Base-by-base conservation (phyloP, 2,113 vertebrate genomes). In the Dryoscopus gambensis region DNA sequence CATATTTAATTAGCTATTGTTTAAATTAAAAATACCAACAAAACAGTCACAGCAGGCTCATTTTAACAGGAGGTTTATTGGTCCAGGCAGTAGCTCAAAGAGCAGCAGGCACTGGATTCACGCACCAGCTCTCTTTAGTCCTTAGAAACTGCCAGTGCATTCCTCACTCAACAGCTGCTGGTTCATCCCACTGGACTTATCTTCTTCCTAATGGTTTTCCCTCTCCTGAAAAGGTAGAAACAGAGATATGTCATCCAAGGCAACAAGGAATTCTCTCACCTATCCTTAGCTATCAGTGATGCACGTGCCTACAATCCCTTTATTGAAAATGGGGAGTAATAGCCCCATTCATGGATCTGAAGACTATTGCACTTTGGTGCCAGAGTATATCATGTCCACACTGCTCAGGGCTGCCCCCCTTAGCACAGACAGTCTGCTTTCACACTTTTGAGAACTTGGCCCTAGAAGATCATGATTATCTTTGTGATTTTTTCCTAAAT, bases 1-100 rank as follows among this genome's bases (percentile, higher is more conserved):
- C 97, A 97, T 96, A 97, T 96, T 97, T 97, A 97, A 97, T 97
- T 97, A 97, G 92, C 92, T 95, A 96, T 97, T 97, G 93, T 97
- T 97, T 95, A 96, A 97, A 97, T 97, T 96, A 96, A 97, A 97
- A 95, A 96, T 95, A 93, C 76, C 90, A 93, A 96, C 95, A 97
- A 97, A 97, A 96, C 65, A 93, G 78, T 93, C 95, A 96, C 84
- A 93, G 94, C 88, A 95, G 95, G 86, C 86, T 94, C 74, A 91
- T 93, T 97, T 97, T 93, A 91, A 96, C 90, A 91, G 92, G 79
- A 95, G 80, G 91, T 63, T 95, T 93, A 95, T 93, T 75, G 84
- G 90, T 83, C 89, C 95, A 96, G 87, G 94, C 87, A 89, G 52
- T 37, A 89, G 80, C 83, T 84, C 91, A 91, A 92, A 90, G 90